Percentiles rank a stretch among this genome's conserved stretches.
Conservation (phyloP, 2,797 vertebrate genomes). For the Tapirus indicus region DNA sequence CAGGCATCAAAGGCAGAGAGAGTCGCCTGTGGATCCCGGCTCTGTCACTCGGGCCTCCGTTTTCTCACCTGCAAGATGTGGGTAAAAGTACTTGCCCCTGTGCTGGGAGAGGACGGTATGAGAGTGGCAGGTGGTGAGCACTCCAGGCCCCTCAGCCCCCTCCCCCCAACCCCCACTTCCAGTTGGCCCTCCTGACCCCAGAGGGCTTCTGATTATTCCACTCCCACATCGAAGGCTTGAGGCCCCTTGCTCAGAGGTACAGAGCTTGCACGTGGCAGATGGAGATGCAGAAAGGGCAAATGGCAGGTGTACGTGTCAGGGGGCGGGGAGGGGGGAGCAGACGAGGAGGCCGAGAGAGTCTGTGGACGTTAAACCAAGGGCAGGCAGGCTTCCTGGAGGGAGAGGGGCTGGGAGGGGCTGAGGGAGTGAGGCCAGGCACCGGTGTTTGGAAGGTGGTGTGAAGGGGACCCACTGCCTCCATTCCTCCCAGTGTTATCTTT, state of each 20-base stretch:
- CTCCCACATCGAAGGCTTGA: not conserved
- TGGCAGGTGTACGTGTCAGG: not conserved
- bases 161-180: fast-evolving
- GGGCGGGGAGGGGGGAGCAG: not conserved
- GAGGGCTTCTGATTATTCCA: not conserved
- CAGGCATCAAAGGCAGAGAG: not conserved
- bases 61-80: not conserved
- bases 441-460: not conserved
- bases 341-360: not conserved
- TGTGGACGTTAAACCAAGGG: not conserved
- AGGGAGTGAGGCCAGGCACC: not conserved
- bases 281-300: not conserved
- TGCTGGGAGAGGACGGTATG: not conserved
- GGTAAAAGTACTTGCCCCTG: not conserved
- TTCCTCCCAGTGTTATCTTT: fast-evolving
- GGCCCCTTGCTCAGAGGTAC: not conserved
- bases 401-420: not conserved
- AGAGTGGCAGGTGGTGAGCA: not conserved
- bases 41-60: fast-evolving
- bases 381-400: not conserved
- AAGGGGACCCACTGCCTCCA: not conserved
- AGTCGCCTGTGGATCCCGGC: not conserved
- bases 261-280: not conserved
- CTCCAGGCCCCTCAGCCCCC: no score
- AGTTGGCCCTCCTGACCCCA: not conserved